A percentile compares a stretch with the other conserved stretches of the same genome.
Conservation (phyloP, 2,113 vertebrate species). For the Ia io region DNA sequence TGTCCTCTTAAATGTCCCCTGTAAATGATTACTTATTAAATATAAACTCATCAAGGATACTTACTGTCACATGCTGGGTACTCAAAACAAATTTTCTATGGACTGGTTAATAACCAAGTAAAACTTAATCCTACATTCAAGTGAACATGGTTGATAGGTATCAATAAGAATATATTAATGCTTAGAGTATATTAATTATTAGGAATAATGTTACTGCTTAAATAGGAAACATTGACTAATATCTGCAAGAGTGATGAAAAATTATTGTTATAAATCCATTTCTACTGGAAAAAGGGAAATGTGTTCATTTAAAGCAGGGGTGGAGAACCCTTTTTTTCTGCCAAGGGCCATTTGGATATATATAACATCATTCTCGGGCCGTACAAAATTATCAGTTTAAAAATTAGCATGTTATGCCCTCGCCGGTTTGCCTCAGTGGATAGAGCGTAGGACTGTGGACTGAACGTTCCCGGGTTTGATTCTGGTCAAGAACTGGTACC, state of each 20-base stretch:
- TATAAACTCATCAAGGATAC: background rate
- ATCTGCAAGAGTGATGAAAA: background rate
- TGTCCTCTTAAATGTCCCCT: background rate
- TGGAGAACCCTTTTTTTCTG: no score
- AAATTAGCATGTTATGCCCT: no score
- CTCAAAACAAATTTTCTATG: background rate
- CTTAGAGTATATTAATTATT: background rate
- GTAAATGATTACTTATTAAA: constrained; percentile 2
- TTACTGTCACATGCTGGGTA: background rate
- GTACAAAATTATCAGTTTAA: no score
- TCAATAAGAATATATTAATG: background rate
- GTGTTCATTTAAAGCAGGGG: background rate
- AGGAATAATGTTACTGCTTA: background rate
- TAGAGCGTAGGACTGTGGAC: no score
- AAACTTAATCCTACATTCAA: background rate
- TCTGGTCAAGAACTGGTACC: no score
- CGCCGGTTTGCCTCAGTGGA: no score
- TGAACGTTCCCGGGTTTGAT: no score
- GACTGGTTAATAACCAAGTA: background rate
- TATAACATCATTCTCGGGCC: no score
- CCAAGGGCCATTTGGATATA: no score
- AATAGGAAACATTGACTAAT: background rate
- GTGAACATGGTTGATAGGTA: background rate
- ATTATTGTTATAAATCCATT: background rate
- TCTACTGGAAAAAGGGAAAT: background rate